A percentile compares a stretch with the other conserved stretches of the same genome.
These are phyloP conservation scores for Lithophane ornitopus DNA, from an alignment of 2,888 invertebrate genomes.

Conservation along the genomic window DNA sequence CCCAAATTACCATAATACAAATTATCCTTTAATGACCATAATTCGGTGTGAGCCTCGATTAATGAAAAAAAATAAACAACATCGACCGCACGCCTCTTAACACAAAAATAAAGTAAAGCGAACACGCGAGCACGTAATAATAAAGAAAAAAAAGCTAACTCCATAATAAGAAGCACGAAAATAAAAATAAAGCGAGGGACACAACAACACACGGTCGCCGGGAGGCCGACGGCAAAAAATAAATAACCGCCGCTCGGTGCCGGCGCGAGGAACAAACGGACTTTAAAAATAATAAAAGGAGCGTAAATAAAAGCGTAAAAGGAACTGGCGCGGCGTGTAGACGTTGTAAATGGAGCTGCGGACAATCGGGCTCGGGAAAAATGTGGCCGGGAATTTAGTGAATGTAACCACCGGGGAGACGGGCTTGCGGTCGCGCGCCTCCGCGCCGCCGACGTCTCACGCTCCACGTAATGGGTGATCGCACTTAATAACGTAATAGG, in stretches of 20 bases:
- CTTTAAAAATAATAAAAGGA: constrained; percentile 90
- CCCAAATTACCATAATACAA: constrained; percentile 90
- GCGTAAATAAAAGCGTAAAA: constrained; percentile 91
- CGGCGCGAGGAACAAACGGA: constrained; percentile 90
- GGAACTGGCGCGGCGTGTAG: constrained; percentile 90
- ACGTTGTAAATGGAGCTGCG: constrained; percentile 90
- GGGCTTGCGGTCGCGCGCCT: constrained; percentile 82
- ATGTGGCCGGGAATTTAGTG: constrained; percentile 89
- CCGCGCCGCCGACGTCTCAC: constrained; percentile 76
- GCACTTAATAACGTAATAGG: constrained; percentile 85
- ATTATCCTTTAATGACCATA: constrained; percentile 91
- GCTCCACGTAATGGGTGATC: constrained; percentile 79
- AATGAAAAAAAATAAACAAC: constrained; percentile 83
- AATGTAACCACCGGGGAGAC: constrained; percentile 86
- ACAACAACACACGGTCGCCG: constrained; percentile 90
- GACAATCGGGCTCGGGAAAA: constrained; percentile 89
- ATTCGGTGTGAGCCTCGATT: constrained; percentile 89
- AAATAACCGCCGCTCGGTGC: constrained; percentile 89
- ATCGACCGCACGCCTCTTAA: constrained; percentile 87
- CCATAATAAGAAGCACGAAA: constrained; percentile 91
- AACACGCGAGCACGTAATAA: constrained; percentile 90
- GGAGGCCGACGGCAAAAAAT: constrained; percentile 90
- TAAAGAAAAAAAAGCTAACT: constrained; percentile 86
- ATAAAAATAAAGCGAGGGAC: constrained; percentile 90
- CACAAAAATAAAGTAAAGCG: constrained; percentile 89